These are phyloP conservation scores for Brachyopa scutellaris DNA, from an alignment of 2,888 invertebrate species.

Conservation along the genomic window DNA sequence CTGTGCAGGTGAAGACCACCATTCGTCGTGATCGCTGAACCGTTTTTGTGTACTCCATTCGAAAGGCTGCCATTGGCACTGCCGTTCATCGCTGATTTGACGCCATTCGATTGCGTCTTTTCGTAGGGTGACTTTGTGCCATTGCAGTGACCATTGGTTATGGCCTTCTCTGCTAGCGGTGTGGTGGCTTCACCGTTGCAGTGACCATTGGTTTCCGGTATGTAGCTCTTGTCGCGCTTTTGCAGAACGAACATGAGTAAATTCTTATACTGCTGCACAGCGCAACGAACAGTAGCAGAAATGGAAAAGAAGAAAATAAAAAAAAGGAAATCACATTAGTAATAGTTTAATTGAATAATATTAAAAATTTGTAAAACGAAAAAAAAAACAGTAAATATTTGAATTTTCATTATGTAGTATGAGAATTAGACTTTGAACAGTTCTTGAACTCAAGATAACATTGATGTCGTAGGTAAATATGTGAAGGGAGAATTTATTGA, in stretches of 20 bases:
- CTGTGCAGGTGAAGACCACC: conserved; percentile 75
- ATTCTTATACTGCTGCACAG: conserved; percentile 75
- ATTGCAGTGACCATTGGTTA: conserved; percentile 76
- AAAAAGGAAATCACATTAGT: too few species aligned
- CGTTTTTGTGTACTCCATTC: conserved; percentile 67
- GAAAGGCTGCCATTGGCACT: conserved; percentile 74
- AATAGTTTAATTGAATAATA: too few species aligned
- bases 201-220: conserved; percentile 75
- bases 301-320: conserved; percentile 11
- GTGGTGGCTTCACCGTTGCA: conserved; percentile 71
- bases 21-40: conserved; percentile 76
- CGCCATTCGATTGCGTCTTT: conserved; percentile 73
- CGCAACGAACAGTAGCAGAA: conserved; percentile 31
- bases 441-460: too few species aligned
- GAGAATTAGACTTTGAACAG: too few species aligned
- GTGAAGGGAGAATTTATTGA: too few species aligned
- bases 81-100: conserved; percentile 74
- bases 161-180: conserved; percentile 48
- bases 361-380: too few species aligned
- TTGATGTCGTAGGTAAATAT: too few species aligned
- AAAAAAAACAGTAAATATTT: too few species aligned
- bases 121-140: conserved; percentile 65
- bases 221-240: conserved; percentile 74
- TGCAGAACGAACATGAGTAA: conserved; percentile 77
- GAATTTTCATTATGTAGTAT: too few species aligned